phyloP scores from a whole-genome alignment of 2,888 invertebrate species.

The Pimpla rufipes region DNA sequence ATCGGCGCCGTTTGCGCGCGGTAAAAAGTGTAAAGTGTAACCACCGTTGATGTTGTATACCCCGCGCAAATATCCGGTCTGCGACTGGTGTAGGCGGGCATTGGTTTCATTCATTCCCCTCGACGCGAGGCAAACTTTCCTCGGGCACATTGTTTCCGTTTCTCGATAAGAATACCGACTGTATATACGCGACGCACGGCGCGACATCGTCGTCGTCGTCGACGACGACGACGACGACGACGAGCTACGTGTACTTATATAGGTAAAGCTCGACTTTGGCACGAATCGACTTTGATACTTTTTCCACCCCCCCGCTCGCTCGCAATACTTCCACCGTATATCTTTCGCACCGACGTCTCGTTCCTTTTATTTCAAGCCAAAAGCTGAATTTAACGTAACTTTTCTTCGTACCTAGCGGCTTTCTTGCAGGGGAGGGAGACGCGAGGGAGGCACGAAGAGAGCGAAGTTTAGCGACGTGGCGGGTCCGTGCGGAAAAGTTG shows the following conservation, averaged over 20 bases:
- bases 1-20: background rate
- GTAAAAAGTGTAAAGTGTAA: constrained; percentile 3
- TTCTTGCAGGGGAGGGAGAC: background rate
- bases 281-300: constrained; percentile 49
- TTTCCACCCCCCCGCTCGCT: constrained; percentile 8
- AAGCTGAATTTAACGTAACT: constrained; percentile 37
- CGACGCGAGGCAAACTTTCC: constrained; percentile 1
- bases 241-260: constrained; percentile 4
- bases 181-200: background rate
- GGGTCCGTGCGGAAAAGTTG: constrained; percentile 28
- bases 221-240: background rate
- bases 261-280: constrained; percentile 41
- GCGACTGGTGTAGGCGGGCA: background rate
- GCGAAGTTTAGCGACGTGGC: constrained; percentile 27
- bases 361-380: constrained; percentile 37
- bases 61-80: constrained; percentile 3
- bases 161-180: constrained; percentile 12
- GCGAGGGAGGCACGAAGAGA: background rate
- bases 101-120: constrained; percentile 16
- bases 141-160: constrained; percentile 14
- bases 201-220: no score
- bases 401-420: constrained; percentile 9
- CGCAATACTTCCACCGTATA: constrained; percentile 35
- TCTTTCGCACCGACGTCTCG: constrained; percentile 6
- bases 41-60: background rate